A percentile compares a stretch with the other conserved stretches of the same genome.
Conservation (phyloP, 92 coral and sea anemone species). For the Micromussa lordhowensis region DNA sequence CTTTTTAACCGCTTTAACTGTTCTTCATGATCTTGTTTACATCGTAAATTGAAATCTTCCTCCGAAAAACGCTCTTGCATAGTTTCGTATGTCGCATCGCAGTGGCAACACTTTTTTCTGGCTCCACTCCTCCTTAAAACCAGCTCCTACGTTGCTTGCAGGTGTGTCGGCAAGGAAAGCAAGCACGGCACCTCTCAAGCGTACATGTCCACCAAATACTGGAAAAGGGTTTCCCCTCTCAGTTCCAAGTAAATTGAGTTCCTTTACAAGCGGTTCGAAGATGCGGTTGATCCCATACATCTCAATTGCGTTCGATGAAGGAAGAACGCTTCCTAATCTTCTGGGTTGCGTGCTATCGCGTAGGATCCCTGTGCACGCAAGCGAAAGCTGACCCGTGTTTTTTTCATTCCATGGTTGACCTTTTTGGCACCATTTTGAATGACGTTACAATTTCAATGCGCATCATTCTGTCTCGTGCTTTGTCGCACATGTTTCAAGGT, state of each 20-base stretch:
- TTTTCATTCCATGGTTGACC: too few relatives aligned
- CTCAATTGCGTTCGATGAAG: too few relatives aligned
- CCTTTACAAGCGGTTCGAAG: constrained; percentile 50
- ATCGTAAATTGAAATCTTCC: constrained; percentile 34
- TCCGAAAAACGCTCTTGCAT: constrained; percentile 35
- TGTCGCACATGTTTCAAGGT: too few relatives aligned
- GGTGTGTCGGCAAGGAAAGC: constrained; percentile 50
- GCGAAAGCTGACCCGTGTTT: too few relatives aligned
- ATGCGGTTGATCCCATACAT: constrained; percentile 28
- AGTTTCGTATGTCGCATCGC: constrained; percentile 22
- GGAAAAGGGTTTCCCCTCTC: constrained; percentile 36
- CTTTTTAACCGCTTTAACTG: constrained; percentile 19
- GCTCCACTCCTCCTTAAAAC: constrained; percentile 46
- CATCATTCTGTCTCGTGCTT: too few relatives aligned
- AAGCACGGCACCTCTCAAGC: constrained; percentile 39
- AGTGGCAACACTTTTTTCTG: constrained; percentile 41
- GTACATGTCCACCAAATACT: constrained; percentile 13
- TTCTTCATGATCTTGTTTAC: constrained; percentile 21
- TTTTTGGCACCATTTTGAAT: too few relatives aligned
- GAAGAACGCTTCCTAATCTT: too few relatives aligned
- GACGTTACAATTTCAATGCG: too few relatives aligned
- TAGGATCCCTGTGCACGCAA: too few relatives aligned
- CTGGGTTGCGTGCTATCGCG: too few relatives aligned
- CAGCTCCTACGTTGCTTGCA: constrained; percentile 36
- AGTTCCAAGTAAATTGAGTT: constrained; percentile 23